A percentile compares a stretch with the other conserved stretches of the same genome.
Evolutionary conservation across 92 coral and sea anemone species (phyloP).

Genomic region (Pocillopora meandrina): DNA sequence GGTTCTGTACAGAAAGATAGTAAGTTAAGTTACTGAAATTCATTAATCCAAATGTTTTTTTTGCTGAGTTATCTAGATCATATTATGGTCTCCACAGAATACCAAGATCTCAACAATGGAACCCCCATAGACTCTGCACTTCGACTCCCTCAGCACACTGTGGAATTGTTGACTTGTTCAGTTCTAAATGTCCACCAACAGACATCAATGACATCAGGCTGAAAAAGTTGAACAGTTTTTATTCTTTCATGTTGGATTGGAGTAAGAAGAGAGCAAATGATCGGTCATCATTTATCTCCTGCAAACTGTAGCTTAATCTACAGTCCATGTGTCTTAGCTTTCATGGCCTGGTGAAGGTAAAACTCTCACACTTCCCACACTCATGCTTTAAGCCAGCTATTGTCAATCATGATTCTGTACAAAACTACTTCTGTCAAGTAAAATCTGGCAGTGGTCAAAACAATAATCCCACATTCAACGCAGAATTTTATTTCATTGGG

Average conservation of each 20-base stretch:
- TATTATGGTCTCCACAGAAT: background rate
- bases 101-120: conserved; percentile 28
- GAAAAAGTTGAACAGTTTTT: background rate
- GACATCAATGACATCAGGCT: background rate
- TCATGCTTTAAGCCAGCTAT: conserved; percentile 62
- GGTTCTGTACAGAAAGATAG: too few species aligned
- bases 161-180: conserved; percentile 25
- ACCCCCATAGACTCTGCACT: conserved; percentile 15
- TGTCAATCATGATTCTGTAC: too few species aligned
- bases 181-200: background rate
- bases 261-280: conserved; percentile 1
- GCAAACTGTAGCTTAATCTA: conserved; percentile 56
- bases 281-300: conserved; percentile 25
- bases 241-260: conserved; percentile 21
- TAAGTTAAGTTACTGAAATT: background rate
- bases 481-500: too few species aligned
- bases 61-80: conserved; percentile 35
- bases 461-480: too few species aligned
- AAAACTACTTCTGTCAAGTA: too few species aligned
- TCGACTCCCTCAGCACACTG: conserved; percentile 23
- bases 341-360: conserved; percentile 33
- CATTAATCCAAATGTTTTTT: background rate
- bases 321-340: conserved; percentile 69
- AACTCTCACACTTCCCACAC: conserved; percentile 48
- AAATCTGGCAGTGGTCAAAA: too few species aligned